These are phyloP conservation scores for Regulus satrapa DNA, from an alignment of 2,113 vertebrate species.

Conservation along the genomic window DNA sequence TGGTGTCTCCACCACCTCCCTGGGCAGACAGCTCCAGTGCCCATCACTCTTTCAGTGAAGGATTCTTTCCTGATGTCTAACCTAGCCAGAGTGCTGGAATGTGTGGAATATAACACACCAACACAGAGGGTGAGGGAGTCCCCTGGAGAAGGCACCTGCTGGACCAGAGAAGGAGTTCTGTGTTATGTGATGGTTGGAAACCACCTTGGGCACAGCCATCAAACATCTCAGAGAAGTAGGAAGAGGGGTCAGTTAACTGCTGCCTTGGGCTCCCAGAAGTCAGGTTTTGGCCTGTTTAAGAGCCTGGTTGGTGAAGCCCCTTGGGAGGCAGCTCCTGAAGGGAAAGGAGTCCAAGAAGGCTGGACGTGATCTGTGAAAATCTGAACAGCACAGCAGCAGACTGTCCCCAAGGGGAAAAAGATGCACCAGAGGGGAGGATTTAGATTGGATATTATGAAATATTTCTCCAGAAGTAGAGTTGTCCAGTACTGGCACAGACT, in stretches of 20 bases:
- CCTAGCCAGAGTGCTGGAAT: too few species aligned
- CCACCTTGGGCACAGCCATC: accelerated
- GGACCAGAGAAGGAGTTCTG: background rate
- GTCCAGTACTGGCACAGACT: background rate
- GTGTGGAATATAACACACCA: background rate
- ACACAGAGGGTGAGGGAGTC: background rate
- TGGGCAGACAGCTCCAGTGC: background rate
- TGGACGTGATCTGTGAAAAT: accelerated
- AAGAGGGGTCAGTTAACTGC: background rate
- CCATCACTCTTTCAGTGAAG: background rate
- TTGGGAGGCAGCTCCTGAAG: background rate
- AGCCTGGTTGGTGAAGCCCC: background rate
- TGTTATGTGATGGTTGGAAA: background rate
- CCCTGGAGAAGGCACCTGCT: background rate
- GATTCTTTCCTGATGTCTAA: background rate
- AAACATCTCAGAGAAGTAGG: background rate
- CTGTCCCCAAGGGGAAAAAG: background rate
- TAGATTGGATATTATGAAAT: background rate
- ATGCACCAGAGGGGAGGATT: background rate
- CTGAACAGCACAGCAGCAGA: background rate
- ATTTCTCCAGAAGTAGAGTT: background rate
- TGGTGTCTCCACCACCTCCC: background rate
- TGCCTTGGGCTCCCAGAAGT: background rate
- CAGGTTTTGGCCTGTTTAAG: background rate
- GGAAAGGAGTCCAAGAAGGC: accelerated